Conservation (phyloP, 2,888 invertebrate species). For the Synanthedon myopaeformis region DNA sequence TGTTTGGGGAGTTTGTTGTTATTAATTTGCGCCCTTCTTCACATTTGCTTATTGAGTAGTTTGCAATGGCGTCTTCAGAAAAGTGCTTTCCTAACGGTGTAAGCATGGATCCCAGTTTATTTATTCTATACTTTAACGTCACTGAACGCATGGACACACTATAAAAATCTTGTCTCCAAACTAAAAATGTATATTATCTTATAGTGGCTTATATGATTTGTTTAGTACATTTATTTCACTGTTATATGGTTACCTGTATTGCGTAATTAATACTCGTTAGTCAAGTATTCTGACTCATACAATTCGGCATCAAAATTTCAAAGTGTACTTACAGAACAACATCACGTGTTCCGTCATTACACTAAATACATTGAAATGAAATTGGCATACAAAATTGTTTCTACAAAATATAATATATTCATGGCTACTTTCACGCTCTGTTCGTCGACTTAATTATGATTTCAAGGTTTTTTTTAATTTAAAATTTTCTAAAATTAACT, state of each 20-base stretch:
- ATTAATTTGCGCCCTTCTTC: slow-evolving; percentile 21
- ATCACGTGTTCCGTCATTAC: slow-evolving; percentile 18
- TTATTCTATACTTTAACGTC: not conserved
- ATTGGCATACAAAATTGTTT: slow-evolving; percentile 38
- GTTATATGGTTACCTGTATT: not conserved
- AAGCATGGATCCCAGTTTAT: not conserved
- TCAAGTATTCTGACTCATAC: slow-evolving; percentile 38
- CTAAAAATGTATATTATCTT: not conserved
- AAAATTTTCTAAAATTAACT: too few relatives aligned
- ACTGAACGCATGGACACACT: slow-evolving; percentile 1
- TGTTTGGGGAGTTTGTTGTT: not conserved
- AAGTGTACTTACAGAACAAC: slow-evolving; percentile 19
- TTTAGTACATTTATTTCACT: not conserved
- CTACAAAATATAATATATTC: slow-evolving; percentile 8
- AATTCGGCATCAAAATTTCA: slow-evolving; percentile 33
- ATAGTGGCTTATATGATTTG: not conserved
- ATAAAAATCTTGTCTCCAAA: not conserved
- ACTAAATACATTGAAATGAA: slow-evolving; percentile 16
- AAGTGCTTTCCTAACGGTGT: too few relatives aligned
- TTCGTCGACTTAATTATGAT: not conserved
- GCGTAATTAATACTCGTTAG: not conserved
- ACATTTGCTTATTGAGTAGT: slow-evolving; percentile 21
- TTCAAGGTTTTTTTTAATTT: too few relatives aligned
- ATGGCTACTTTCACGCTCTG: slow-evolving; percentile 36
- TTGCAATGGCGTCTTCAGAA: not conserved